Base-by-base conservation (phyloP, 1,140 invertebrate genomes). In the Listronotus oregonensis region DNA sequence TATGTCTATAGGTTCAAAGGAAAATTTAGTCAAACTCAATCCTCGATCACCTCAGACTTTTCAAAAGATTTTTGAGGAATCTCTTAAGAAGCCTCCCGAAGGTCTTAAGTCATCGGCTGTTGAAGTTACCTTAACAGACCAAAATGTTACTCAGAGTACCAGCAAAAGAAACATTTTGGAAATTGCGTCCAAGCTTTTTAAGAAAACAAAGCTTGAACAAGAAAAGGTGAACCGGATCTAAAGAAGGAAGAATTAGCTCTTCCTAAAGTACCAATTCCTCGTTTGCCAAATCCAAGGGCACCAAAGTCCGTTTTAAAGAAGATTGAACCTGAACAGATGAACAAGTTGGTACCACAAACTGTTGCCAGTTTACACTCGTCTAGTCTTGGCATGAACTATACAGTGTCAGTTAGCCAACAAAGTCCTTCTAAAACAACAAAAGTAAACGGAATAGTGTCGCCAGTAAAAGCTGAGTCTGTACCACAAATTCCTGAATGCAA, bases 31-130 rank as follows among this genome's bases (percentile, higher is more conserved):
- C 17, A 69, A 71, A 39, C 50, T 68, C 10, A 67, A 51, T 46
- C 69, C 67, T 11, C 63, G 66, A 44, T 67, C 71, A 3, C 63
- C 66, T 11, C 73, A 74, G 31, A 75, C 72, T 9, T 79, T 78
- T 50, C 77, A 78, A 59, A 79, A 76, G 47, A 78, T 79, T 63
- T 79, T 79, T 54, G 78, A 79, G 47, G 77, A 79, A 49, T 69
- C 73, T 0, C 67, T 79, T 0, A 78, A 75, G 50, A 78, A 78
- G 50, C 51, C 64, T 12, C 50, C 61, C 2, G 59, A 64, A 9
- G 39, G 39, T 14, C 40, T 27, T n/a, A 55, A 68, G 17, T 57
- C 63, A 17, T 46, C 21, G 6, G 54, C 52, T 1, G 42, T 59
- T 17, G 10, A 50, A 49, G 42, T 18, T 17, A 39, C 14, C 1